Evolutionary conservation across 2,113 vertebrate genomes (phyloP).

Genomic region (Tupaia chinensis): DNA sequence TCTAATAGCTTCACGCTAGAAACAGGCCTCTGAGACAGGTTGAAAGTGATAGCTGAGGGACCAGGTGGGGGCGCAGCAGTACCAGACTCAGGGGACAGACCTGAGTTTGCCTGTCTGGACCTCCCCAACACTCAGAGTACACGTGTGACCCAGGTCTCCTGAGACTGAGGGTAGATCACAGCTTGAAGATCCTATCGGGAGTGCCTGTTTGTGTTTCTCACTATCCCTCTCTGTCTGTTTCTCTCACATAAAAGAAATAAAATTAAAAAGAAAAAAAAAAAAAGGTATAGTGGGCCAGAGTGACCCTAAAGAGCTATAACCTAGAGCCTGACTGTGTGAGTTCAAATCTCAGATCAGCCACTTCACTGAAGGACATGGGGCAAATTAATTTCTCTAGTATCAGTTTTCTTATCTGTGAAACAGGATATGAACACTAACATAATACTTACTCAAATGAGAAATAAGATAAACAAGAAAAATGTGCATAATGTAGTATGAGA

Average conservation of each 20-base stretch:
- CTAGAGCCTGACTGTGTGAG: background rate
- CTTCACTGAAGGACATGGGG: background rate
- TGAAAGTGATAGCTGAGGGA: background rate
- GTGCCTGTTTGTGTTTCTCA: too few relatives aligned
- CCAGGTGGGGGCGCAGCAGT: too few relatives aligned
- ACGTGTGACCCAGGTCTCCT: too few relatives aligned
- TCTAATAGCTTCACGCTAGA: background rate
- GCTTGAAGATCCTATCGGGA: too few relatives aligned
- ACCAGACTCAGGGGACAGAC: too few relatives aligned
- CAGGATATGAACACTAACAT: background rate
- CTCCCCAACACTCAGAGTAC: too few relatives aligned
- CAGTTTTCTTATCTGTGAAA: background rate
- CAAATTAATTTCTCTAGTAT: background rate
- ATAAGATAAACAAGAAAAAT: background rate
- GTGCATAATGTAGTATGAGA: background rate
- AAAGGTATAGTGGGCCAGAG: background rate
- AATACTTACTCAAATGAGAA: slow-evolving; percentile 13
- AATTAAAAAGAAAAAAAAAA: too few relatives aligned
- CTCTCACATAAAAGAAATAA: too few relatives aligned
- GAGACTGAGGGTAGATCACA: too few relatives aligned
- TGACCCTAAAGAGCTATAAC: background rate
- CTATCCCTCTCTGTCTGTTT: too few relatives aligned
- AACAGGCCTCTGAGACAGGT: background rate
- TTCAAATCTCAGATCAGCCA: slow-evolving; percentile 9
- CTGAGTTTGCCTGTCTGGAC: too few relatives aligned